Evolutionary conservation across 2,888 invertebrate species (phyloP), one percentile per base, ranked within the genome.

Genomic region (Polyommatus iphigenia): DNA sequence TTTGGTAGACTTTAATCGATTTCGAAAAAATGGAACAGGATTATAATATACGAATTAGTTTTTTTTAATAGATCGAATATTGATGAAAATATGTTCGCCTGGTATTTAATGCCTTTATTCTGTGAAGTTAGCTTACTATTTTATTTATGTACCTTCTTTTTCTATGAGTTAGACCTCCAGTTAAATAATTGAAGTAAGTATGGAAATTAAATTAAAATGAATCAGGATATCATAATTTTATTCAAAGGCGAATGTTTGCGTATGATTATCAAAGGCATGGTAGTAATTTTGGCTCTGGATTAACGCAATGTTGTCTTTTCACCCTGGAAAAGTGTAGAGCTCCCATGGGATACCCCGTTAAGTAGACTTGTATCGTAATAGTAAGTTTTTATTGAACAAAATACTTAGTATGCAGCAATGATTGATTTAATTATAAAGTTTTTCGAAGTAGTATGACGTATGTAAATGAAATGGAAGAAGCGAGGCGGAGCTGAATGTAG

Each of bases 1-100:
- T 81, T 79, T 79, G 76, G 79, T 46, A 73, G 75, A 72, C 77
- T 73, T 15, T 76, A 20, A 75, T 75, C 75, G 75, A 75, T 75
- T 73, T 13, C 75, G 13, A 50, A 75, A 75, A 54, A 41, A 50
- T 75, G 29, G 24, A 29, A 54, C 3, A 54, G 67, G 0, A 67
- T 54, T 18, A 54, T 24, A 24, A 54, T 24, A 24, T 29, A 67
- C 18, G 5, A 67, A 29, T 15, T 18, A 15, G 6, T 5, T 67
- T 29, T 67, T 67, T 29, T 67, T 2, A 24, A 62, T 62, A 29
- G 29, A 67, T 15, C 20, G 10, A 20, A 24, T 59, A 13, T 20
- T 20, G 13, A 24, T 20, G 4, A 32, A 6, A 29, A 20, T 2
- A 29, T 20, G 5, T 0, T 15, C 10, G 24, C 24, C 18, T 18